Evolutionary conservation across 2,888 invertebrate species (phyloP).

Genomic region (Apodemia duryi): DNA sequence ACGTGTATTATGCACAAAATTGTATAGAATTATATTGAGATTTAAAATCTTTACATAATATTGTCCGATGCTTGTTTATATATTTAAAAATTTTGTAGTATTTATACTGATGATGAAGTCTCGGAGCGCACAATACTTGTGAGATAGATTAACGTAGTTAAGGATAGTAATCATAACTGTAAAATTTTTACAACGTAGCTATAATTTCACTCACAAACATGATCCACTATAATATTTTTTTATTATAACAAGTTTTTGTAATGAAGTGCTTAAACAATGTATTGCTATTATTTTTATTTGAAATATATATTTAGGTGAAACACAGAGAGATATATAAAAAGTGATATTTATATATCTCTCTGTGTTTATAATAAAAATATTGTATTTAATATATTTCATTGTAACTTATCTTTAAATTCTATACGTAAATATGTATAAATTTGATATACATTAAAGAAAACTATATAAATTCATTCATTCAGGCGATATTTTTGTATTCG

Average conservation of each 20-base stretch:
- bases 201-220: slow-evolving; percentile 24
- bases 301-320: no score
- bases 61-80: slow-evolving; percentile 26
- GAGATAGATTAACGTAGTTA: slow-evolving; percentile 60
- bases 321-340: neutral
- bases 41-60: slow-evolving; percentile 17
- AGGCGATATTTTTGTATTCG: neutral
- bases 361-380: neutral
- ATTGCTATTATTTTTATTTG: neutral
- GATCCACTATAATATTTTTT: neutral
- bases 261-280: neutral
- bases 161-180: slow-evolving; percentile 52
- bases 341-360: neutral
- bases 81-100: slow-evolving; percentile 44
- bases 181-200: slow-evolving; percentile 38
- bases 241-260: neutral
- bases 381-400: neutral
- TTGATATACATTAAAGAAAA: neutral
- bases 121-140: slow-evolving; percentile 74
- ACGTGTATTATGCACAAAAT: slow-evolving; percentile 5
- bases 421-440: neutral
- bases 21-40: neutral
- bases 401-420: neutral
- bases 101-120: slow-evolving; percentile 52
- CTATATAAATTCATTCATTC: neutral